Base-by-base conservation (phyloP, 2,888 invertebrate genomes). In the Lampropteryx suffumata region DNA sequence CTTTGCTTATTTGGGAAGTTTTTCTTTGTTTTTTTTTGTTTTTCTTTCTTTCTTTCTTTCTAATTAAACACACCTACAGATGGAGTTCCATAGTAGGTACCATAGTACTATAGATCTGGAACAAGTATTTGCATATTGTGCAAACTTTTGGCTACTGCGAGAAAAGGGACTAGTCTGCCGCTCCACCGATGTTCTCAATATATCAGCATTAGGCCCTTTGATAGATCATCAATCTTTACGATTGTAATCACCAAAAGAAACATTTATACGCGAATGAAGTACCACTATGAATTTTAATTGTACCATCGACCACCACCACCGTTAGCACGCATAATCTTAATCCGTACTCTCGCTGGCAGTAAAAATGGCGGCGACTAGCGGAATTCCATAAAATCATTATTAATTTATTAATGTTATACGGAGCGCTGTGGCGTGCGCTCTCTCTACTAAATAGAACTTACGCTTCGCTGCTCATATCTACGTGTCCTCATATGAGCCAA, bases 381-480 rank as follows among this genome's bases (percentile, higher is more conserved):
- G 87, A 86, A 87, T 88, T 87, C 80, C 86, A 83, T 85, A 85
- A 82, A 83, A 84, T 84, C 79, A 84, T 87, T 82, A 87, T 88
- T 88, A 88, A 88, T 89, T 88, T 88, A 89, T 89, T 90, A 84
- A 90, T 89, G 79, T 83, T 73, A 89, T 84, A 86, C 88, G 69
- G 76, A 72, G 70, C 71, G 72, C 76, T 69, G 24, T 63, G 61
- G 67, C 61, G 62, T 67, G 79, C 67, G 79, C 84, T 84, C 85
- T 86, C 87, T 85, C 84, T 65, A 72, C 71, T 82, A 79, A 80
- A 82, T 82, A 78, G 82, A 76, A 67, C 80, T 80, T 71, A 81
- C 83, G 86, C 82, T 79, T 76, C 76, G 84, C 50, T 81, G 83
- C 69, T 64, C 70, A 58, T 63, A 69, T 65, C 65, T 70, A 59